phyloP scores from a whole-genome alignment of 2,888 invertebrate species.

The Heliconius ethilla region DNA sequence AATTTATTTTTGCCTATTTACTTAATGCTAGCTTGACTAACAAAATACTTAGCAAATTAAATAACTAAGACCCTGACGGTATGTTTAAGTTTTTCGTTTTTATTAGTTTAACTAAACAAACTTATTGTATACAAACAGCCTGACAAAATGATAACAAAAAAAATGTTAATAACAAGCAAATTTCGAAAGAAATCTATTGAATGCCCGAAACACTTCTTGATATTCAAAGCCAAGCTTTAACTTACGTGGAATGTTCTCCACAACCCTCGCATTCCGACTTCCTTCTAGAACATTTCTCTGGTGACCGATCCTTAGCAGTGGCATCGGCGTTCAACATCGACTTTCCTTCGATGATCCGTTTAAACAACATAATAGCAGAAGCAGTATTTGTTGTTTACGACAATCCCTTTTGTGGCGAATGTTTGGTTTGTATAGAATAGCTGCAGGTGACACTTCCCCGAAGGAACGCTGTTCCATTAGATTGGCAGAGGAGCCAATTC shows the following conservation, averaged over 20 bases:
- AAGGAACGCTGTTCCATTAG: conserved; percentile 80
- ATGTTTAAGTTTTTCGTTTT: too few relatives aligned
- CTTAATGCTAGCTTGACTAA: too few relatives aligned
- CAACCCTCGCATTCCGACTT: conserved; percentile 76
- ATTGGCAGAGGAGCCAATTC: conserved; percentile 74
- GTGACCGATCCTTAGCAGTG: conserved; percentile 61
- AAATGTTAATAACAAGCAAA: not conserved
- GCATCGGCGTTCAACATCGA: conserved; percentile 76
- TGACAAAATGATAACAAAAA: not conserved
- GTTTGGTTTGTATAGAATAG: conserved; percentile 71
- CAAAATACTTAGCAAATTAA: too few relatives aligned
- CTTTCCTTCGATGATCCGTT: conserved; percentile 82
- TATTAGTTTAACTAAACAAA: conserved; percentile 6
- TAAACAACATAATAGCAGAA: conserved; percentile 81
- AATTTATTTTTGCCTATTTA: too few relatives aligned
- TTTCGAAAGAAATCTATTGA: not conserved
- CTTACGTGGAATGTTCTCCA: conserved; percentile 78
- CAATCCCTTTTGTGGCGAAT: conserved; percentile 76
- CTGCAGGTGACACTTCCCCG: conserved; percentile 65
- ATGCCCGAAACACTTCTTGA: not conserved
- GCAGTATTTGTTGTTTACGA: conserved; percentile 76
- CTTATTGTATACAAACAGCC: conserved; percentile 12
- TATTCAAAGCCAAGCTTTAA: conserved; percentile 43
- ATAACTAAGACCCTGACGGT: too few relatives aligned
- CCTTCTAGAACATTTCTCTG: conserved; percentile 77